These are phyloP conservation scores for Siniperca obscura DNA, from an alignment of 2,797 vertebrate genomes.

Conservation along the genomic window DNA sequence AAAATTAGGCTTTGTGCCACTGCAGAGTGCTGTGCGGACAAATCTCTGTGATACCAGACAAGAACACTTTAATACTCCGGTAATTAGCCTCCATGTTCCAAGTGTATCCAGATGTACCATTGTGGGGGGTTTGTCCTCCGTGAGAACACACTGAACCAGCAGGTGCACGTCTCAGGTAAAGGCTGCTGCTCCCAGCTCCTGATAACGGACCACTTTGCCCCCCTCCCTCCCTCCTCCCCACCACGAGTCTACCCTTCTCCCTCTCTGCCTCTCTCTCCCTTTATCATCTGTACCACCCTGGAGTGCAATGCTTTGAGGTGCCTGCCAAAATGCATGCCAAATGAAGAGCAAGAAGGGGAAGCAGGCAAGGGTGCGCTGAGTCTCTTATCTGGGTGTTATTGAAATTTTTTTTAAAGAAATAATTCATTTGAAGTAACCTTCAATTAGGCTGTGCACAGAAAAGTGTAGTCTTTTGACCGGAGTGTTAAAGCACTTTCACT, in stretches of 20 bases:
- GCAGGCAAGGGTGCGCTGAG: slow-evolving; percentile 42
- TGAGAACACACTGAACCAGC: slow-evolving; percentile 60
- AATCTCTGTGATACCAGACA: slow-evolving; percentile 52
- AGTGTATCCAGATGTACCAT: slow-evolving; percentile 59
- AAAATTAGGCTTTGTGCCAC: slow-evolving; percentile 29
- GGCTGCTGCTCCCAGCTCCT: slow-evolving; percentile 54
- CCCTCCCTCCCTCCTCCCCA: not conserved
- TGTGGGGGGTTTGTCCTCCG: slow-evolving; percentile 56
- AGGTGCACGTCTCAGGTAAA: slow-evolving; percentile 75
- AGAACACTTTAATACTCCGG: slow-evolving; percentile 51
- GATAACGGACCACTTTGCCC: slow-evolving; percentile 50
- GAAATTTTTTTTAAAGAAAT: slow-evolving; percentile 55
- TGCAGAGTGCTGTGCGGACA: slow-evolving; percentile 45
- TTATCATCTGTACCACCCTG: slow-evolving; percentile 62
- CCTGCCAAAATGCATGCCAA: slow-evolving; percentile 63
- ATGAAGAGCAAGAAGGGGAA: slow-evolving; percentile 51
- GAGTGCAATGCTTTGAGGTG: slow-evolving; percentile 51
- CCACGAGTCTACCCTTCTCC: slow-evolving; percentile 38
- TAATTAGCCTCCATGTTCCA: slow-evolving; percentile 56
- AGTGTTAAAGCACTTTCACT: slow-evolving; percentile 24
- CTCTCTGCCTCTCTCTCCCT: slow-evolving; percentile 36
- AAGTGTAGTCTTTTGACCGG: slow-evolving; percentile 17
- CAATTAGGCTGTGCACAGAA: slow-evolving; percentile 47
- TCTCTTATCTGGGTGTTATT: slow-evolving; percentile 63
- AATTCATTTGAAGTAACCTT: slow-evolving; percentile 60